phyloP scores from a whole-genome alignment of 1,140 invertebrate species.

The Drosophila azteca region DNA sequence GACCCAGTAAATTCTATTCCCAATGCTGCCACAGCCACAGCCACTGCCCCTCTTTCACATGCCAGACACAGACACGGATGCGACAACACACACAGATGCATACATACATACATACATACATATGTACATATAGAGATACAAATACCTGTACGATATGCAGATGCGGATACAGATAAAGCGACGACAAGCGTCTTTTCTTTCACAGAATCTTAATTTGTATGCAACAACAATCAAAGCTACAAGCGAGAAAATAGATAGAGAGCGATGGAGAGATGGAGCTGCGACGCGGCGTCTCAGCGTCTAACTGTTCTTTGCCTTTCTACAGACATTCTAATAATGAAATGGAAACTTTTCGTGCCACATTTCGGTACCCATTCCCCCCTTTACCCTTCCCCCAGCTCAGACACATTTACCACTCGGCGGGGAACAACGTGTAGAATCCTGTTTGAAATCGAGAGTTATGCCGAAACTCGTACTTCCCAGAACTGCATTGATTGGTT shows the following conservation, averaged over 20 bases:
- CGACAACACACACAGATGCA: not conserved
- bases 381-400: not conserved
- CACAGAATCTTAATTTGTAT: slow-evolving; percentile 70
- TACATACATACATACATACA: slow-evolving; percentile 4
- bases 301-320: slow-evolving; percentile 80
- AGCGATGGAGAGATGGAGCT: not conserved
- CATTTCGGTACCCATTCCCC: slow-evolving; percentile 1
- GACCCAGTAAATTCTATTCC: slow-evolving; percentile 61
- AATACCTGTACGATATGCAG: slow-evolving; percentile 47
- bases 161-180: slow-evolving; percentile 34
- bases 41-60: slow-evolving; percentile 32
- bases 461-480: no score
- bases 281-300: slow-evolving; percentile 45
- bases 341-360: slow-evolving; percentile 57
- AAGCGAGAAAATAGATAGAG: slow-evolving; percentile 18
- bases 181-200: slow-evolving; percentile 46
- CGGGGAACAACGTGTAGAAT: slow-evolving; percentile 5
- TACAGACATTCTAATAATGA: slow-evolving; percentile 72
- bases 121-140: slow-evolving; percentile 20
- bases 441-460: no score
- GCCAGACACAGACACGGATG: slow-evolving; percentile 15
- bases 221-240: slow-evolving; percentile 27
- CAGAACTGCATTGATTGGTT: no score
- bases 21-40: slow-evolving; percentile 10
- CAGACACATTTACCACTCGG: not conserved